Evolutionary conservation across 1,140 invertebrate genomes (phyloP).

Genomic region (Tetragonula clypearis): DNA sequence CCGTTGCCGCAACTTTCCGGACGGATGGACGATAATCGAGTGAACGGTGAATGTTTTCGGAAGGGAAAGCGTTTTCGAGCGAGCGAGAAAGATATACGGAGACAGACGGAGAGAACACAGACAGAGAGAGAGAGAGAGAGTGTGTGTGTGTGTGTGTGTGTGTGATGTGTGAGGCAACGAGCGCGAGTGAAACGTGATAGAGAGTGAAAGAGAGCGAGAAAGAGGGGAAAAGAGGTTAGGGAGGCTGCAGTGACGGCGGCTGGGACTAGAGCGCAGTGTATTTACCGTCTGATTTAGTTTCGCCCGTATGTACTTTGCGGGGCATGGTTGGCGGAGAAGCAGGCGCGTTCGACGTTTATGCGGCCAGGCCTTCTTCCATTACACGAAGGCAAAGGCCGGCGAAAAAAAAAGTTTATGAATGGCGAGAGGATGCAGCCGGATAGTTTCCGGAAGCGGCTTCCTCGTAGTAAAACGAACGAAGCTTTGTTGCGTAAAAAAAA

Average conservation of each 20-base stretch:
- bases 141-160: too few species aligned
- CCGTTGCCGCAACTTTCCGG: slow-evolving; percentile 55
- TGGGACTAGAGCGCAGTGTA: slow-evolving; percentile 15
- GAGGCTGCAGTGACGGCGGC: too few species aligned
- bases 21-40: slow-evolving; percentile 63
- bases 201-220: neutral
- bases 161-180: too few species aligned
- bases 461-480: slow-evolving; percentile 44
- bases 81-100: neutral
- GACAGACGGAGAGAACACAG: neutral
- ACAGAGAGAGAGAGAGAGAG: neutral
- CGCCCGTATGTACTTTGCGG: slow-evolving; percentile 23
- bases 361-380: slow-evolving; percentile 51
- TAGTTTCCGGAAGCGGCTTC: slow-evolving; percentile 55
- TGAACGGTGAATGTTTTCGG: slow-evolving; percentile 49
- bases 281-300: slow-evolving; percentile 60
- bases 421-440: slow-evolving; percentile 49
- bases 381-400: neutral
- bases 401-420: slow-evolving; percentile 63
- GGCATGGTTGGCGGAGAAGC: neutral
- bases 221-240: neutral
- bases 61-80: slow-evolving; percentile 38
- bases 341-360: slow-evolving; percentile 50
- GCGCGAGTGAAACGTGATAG: neutral
- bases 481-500: slow-evolving; percentile 44